Evolutionary conservation across 2,797 vertebrate genomes (phyloP), one percentile per base, ranked within the genome.

Genomic region (Mareca strepera): DNA sequence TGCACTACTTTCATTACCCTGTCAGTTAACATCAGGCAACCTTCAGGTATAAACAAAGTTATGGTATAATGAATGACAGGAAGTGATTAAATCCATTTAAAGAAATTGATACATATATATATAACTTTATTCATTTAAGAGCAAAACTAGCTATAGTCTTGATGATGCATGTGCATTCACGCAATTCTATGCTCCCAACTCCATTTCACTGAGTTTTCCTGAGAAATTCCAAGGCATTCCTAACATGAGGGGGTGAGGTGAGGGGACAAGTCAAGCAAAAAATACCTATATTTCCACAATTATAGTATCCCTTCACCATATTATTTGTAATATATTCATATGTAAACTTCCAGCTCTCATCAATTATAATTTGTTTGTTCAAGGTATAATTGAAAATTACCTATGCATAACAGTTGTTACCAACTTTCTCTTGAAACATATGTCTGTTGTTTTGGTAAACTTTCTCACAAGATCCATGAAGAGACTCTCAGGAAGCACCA

Each of bases 221-320:
- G 28, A 72, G 41, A n/a, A 76, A 50, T 50, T 69, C 7, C 28
- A 56, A 9, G 6, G 58, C 26, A 75, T 60, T 70, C 28, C 64
- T 23, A 87, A 69, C 18, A 31, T 8, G 11, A 1, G 3, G 3
- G 2, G 20, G 4, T 21, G 4, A 17, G 5, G 29, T 2, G 3
- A 3, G 44, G 25, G 12, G 46, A 6, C 48, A 50, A 50, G 25
- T 20, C 26, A 41, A 63, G 6, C 26, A 37, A 26, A 35, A 17
- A 68, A 31, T 7, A 8, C 10, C 41, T 17, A 3, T 48, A 69
- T 69, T 83, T 87, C 50, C 28, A 48, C 33, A 44, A 50, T 55
- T 46, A 80, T 48, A 84, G 59, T 37, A 80, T 53, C 28, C 35
- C 60, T 68, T 72, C 48, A 46, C 56, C 35, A 12, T 29, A 73